These are phyloP conservation scores for Chymomyza fuscimana DNA, from an alignment of 2,888 invertebrate species.

Conservation along the genomic window DNA sequence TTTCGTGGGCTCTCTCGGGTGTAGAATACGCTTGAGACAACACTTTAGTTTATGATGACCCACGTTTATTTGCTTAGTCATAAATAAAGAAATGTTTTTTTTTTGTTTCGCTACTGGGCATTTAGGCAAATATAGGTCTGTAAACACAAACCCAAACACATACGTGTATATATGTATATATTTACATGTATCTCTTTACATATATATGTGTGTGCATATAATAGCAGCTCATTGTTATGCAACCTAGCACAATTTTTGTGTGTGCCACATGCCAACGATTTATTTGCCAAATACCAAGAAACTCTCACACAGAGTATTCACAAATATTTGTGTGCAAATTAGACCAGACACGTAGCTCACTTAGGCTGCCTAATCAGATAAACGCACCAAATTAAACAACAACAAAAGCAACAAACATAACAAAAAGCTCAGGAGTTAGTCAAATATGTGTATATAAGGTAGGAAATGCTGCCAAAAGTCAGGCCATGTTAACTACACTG, in stretches of 20 bases:
- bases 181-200: background rate
- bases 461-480: background rate
- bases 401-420: conserved; percentile 11
- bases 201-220: background rate
- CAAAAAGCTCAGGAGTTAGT: background rate
- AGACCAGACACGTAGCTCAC: conserved; percentile 67
- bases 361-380: conserved; percentile 70
- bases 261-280: conserved; percentile 60
- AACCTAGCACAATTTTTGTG: conserved; percentile 46
- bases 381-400: conserved; percentile 71
- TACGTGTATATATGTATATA: background rate
- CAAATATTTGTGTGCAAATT: conserved; percentile 46
- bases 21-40: background rate
- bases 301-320: conserved; percentile 23
- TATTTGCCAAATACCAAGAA: conserved; percentile 57
- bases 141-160: background rate
- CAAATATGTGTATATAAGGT: conserved; percentile 48
- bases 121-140: background rate
- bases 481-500: background rate
- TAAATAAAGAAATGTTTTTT: conserved; percentile 1
- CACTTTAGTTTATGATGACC: conserved; percentile 11
- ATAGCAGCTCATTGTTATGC: conserved; percentile 54
- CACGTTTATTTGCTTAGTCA: conserved; percentile 1
- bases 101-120: background rate
- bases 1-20: background rate